Percentiles rank a stretch among this genome's conserved stretches.
These are phyloP conservation scores for Cathartes aura DNA, from an alignment of 2,113 vertebrate genomes.

Conservation along the genomic window DNA sequence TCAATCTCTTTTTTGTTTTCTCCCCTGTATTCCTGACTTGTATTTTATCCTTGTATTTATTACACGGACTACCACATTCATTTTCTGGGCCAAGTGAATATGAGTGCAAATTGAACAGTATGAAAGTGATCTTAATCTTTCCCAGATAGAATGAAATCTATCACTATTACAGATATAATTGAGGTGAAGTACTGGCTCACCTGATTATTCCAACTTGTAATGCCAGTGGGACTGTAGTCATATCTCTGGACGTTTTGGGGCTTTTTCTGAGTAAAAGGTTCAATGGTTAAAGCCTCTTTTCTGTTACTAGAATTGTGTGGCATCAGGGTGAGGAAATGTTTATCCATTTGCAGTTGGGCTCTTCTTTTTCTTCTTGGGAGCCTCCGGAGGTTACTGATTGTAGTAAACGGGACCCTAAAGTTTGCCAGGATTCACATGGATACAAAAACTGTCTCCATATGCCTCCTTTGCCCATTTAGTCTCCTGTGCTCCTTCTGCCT, in stretches of 20 bases:
- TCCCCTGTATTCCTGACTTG: neutral
- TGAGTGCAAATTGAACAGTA: neutral
- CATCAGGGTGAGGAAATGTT: neutral
- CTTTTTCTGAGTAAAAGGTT: neutral
- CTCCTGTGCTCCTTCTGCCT: neutral
- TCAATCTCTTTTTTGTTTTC: neutral
- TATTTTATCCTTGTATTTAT: neutral
- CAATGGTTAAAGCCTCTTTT: neutral
- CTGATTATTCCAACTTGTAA: neutral
- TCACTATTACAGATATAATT: neutral
- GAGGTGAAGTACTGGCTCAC: neutral
- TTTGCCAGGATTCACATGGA: neutral
- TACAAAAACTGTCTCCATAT: neutral
- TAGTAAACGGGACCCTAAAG: neutral
- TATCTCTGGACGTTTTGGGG: neutral
- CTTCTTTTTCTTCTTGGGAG: neutral
- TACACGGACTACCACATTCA: neutral
- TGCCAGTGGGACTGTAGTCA: neutral
- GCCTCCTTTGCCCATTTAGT: neutral
- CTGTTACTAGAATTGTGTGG: neutral
- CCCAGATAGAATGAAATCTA: neutral
- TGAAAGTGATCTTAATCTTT: neutral
- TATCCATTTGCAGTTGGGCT: neutral
- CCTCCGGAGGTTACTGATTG: neutral
- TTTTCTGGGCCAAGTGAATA: neutral